These are phyloP conservation scores for Rhopalosiphum maidis DNA, from an alignment of 1,140 invertebrate species.

Conservation along the genomic window DNA sequence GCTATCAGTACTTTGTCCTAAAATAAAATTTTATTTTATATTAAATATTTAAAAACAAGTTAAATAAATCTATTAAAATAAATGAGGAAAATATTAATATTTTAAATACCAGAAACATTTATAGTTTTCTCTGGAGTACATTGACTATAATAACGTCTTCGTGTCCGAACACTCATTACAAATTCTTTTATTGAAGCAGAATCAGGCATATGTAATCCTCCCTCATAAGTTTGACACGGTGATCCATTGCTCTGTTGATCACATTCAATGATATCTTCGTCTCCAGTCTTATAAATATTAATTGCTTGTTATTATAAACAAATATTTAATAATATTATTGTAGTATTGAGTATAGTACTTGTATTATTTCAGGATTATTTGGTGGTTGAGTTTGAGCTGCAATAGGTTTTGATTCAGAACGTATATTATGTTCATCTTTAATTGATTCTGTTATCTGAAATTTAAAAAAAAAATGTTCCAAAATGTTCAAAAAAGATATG, in stretches of 20 bases:
- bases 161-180: slow-evolving; percentile 68
- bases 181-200: slow-evolving; percentile 69
- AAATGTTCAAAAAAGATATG: neutral
- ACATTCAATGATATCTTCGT: slow-evolving; percentile 61
- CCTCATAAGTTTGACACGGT: slow-evolving; percentile 64
- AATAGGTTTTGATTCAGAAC: slow-evolving; percentile 47
- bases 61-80: neutral
- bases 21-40: slow-evolving; percentile 20
- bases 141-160: slow-evolving; percentile 72
- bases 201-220: slow-evolving; percentile 71
- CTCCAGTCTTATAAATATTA: slow-evolving; percentile 27
- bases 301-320: neutral
- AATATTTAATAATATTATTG: neutral
- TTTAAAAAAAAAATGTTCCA: neutral
- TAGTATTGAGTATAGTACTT: slow-evolving; percentile 12
- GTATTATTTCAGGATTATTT: slow-evolving; percentile 39
- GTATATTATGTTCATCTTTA: slow-evolving; percentile 44
- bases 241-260: slow-evolving; percentile 64
- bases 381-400: slow-evolving; percentile 11
- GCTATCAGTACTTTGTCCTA: slow-evolving; percentile 62
- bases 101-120: slow-evolving; percentile 27
- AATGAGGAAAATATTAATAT: neutral
- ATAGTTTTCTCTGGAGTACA: slow-evolving; percentile 62
- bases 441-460: slow-evolving; percentile 25
- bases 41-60: neutral